Evolutionary conservation across 2,888 invertebrate genomes (phyloP), one percentile per base, ranked within the genome.

Genomic region (Drosophila phalerata): DNA sequence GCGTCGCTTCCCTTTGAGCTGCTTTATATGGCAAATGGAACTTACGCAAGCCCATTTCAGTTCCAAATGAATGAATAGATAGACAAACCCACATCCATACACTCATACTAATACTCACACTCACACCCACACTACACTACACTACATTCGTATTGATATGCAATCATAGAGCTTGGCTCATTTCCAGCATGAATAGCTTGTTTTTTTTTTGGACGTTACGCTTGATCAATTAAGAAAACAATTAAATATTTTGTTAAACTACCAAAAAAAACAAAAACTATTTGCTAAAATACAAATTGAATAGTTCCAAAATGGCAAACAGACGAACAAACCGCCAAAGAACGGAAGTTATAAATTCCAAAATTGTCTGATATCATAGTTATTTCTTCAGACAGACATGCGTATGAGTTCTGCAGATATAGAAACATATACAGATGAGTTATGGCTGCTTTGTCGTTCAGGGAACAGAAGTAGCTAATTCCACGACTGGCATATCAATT

Each of bases 141-240:
- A 55, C 47, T 15, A 13, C 30, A 40, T 30, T 19, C 19, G 30
- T 45, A 53, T 28, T 52, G 60, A 55, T 42, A 62, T 72, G 61
- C 57, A 66, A 58, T 56, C 68, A 81, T 63, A 49, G 66, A 82
- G 77, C 69, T 67, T 53, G 61, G 56, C 66, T 82, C 70, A 76
- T 87, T 89, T 84, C 63, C 88, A 89, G 58, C 75, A 48, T 68
- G 73, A 81, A 53, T 57, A 52, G 69, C 57, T 48, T 58, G 53
- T 72, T 61, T 60, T 51, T 34, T 63, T 47, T 56, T 22, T 9
- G 30, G 55, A 40, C 45, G 37, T 58, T 81, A 81, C 89, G 86
- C 88, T 51, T 89, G 88, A 89, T 77, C 88, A 90, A 89, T 90
- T 89, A 77, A 79, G 73, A 70, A 56, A 80, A 75, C 75, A 86